Base-by-base conservation (phyloP, 2,888 invertebrate genomes). In the Terebella lapidaria region DNA sequence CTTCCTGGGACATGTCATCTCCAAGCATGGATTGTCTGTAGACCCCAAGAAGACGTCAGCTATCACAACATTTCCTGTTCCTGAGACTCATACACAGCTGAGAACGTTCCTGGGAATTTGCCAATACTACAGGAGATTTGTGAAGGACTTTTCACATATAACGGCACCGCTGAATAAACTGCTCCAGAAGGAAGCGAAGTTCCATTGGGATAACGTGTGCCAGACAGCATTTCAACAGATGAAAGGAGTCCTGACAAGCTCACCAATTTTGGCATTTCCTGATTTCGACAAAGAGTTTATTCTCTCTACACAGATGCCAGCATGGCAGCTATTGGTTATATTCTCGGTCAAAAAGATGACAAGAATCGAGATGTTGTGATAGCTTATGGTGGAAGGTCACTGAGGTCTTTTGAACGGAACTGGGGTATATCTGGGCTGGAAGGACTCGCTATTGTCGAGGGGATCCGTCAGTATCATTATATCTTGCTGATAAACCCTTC, bases 391-490 rank as follows among this genome's bases (percentile, higher is more conserved):
- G 67, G 66, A 5, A 55, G 62, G 57, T 49, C 62, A 10, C 46
- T 68, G 18, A 29, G 35, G n/a, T 46, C 28, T 30, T 45, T 57
- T 25, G 64, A 68, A 59, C 59, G 51, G 27, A 60, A 54, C n/a
- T 68, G 56, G 47, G 26, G 56, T 10, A 61, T 63, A 3, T 60
- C 54, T 35, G 65, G 67, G 29, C 25, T 56, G 47, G 68, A 68
- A 62, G 59, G 64, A 25, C 42, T 68, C 24, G 67, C 67, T 4
- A 29, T 67, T 5, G 62, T 67, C 10, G 68, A 65, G 56, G 67
- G 65, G 20, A 55, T 70, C n/a, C 61, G 62, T 29, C 46, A 57
- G 5, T 70, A 62, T 45, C 55, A 60, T 2, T 58, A 24, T 70
- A 64, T 35, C 54, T 70, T 10, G 54, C 65, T 20, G 54, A 55